These are phyloP conservation scores for Myotis brandtii DNA, from an alignment of 2,113 vertebrate species.

Conservation along the genomic window DNA sequence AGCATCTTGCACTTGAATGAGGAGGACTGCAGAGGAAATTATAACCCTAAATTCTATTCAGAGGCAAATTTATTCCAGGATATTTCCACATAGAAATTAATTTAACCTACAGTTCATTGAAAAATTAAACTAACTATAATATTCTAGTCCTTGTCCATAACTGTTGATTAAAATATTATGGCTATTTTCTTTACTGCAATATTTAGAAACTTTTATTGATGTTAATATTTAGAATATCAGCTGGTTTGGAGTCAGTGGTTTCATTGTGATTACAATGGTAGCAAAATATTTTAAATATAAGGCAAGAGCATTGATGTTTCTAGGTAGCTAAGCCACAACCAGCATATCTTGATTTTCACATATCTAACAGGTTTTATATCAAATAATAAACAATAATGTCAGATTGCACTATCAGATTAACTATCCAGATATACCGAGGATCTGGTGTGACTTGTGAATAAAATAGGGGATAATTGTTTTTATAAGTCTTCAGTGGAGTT, in stretches of 20 bases:
- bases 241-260: background rate
- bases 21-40: background rate
- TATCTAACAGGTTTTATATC: constrained; percentile 28
- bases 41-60: background rate
- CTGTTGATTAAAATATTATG: constrained; percentile 38
- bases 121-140: constrained; percentile 32
- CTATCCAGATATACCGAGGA: background rate
- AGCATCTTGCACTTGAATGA: background rate
- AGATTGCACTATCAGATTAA: constrained; percentile 50
- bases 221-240: background rate
- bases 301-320: background rate
- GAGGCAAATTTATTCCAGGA: constrained; percentile 8
- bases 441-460: constrained; percentile 1
- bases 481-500: constrained; percentile 43
- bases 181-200: background rate
- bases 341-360: constrained; percentile 13
- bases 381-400: constrained; percentile 39
- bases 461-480: constrained; percentile 45
- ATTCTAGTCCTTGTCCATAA: background rate
- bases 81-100: constrained; percentile 59
- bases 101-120: constrained; percentile 30
- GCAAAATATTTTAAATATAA: background rate
- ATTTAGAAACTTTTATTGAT: constrained; percentile 26
- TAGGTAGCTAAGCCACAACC: background rate
- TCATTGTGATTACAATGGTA: background rate